phyloP scores from a whole-genome alignment of 35 echinoderm and acorn worm genomes.

The Eucidaris tribuloides region DNA sequence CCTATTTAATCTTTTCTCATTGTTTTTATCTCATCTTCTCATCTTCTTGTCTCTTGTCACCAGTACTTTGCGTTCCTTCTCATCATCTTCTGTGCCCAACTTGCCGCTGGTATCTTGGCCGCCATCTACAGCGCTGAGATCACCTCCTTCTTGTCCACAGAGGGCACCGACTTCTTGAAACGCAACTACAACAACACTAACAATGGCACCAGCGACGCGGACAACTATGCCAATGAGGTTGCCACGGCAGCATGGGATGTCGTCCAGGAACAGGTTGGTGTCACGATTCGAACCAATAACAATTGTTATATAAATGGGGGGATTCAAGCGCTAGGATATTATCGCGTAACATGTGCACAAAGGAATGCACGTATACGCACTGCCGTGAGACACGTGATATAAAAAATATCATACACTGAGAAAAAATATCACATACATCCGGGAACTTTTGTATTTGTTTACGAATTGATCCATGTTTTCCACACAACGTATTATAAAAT shows the following conservation, averaged over 20 bases:
- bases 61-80: slow-evolving; percentile 48
- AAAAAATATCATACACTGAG: no score
- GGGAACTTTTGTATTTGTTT: no score
- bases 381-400: no score
- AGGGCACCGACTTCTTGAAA: slow-evolving; percentile 9
- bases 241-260: slow-evolving; percentile 13
- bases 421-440: no score
- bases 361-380: no score
- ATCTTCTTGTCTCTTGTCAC: no score
- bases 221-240: neutral
- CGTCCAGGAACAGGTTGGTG: slow-evolving; percentile 4
- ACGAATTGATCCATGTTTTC: no score
- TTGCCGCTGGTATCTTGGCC: slow-evolving; percentile 48
- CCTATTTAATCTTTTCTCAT: no score
- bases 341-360: no score
- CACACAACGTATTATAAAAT: no score
- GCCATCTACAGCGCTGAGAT: slow-evolving; percentile 41
- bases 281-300: neutral
- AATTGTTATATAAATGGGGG: neutral
- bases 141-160: neutral
- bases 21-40: no score
- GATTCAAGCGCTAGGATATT: no score
- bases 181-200: neutral
- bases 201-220: neutral
- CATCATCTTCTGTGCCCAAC: slow-evolving; percentile 50